Conservation (phyloP, 2,113 vertebrate species). For the Eleginops maclovinus region DNA sequence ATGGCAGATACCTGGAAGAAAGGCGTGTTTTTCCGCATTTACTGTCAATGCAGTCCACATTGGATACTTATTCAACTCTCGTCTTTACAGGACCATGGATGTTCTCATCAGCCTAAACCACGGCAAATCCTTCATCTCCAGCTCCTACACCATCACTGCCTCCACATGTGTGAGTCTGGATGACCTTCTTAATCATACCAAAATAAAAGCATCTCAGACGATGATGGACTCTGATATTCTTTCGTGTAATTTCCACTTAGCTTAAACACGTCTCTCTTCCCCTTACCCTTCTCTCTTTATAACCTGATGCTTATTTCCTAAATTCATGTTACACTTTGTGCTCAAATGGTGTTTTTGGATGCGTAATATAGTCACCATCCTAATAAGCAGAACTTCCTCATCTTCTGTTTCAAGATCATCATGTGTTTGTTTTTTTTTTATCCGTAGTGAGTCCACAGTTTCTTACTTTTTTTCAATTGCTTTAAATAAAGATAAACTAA, state of each 20-base stretch:
- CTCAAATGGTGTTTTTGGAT: background rate
- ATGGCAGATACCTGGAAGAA: background rate
- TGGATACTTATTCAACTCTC: background rate
- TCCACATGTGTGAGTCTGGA: slow-evolving; percentile 92
- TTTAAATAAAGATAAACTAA: too few relatives aligned
- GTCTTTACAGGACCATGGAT: slow-evolving; percentile 86
- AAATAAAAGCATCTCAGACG: background rate
- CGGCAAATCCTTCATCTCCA: slow-evolving; percentile 88
- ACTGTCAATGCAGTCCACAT: too few relatives aligned
- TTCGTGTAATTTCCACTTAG: background rate
- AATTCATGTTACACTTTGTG: background rate
- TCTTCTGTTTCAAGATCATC: background rate
- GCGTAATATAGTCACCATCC: too few relatives aligned
- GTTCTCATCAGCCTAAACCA: slow-evolving; percentile 92
- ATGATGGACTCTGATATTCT: background rate
- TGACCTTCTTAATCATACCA: background rate
- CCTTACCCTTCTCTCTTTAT: background rate
- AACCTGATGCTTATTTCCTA: background rate
- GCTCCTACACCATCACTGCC: slow-evolving; percentile 87
- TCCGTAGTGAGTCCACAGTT: too few relatives aligned
- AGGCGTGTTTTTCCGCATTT: background rate
- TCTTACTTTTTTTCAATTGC: too few relatives aligned
- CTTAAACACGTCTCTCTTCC: background rate
- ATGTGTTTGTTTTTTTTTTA: background rate
- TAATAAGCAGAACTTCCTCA: background rate